Evolutionary conservation across 2,113 vertebrate species (phyloP), one percentile per base, ranked within the genome.

Genomic region (Stigmatopora argus): DNA sequence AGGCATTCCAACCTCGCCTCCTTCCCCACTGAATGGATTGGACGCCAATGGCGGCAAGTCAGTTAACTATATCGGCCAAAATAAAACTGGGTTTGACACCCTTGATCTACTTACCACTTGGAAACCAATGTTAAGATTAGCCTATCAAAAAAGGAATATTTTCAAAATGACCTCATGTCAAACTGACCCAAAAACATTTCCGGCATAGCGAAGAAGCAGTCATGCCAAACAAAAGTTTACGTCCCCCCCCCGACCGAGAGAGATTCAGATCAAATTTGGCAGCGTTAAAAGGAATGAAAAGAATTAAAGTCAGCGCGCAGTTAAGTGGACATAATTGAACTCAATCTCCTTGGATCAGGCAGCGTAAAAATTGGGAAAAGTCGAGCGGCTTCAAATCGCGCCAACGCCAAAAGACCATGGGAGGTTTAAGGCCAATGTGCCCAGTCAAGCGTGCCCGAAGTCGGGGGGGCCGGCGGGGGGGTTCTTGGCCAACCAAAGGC

Each of bases 1-100:
- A 84, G 85, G 87, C 87, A 86, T 89, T 90, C 81, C 81, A 80
- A 70, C 60, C 70, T 76, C 63, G 69, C 65, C 18, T 62, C 70
- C 69, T 31, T 31, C 3, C 26, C 26, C 26, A 31, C 26, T 31
- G 3, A 31, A 31, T 31, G 26, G 26, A 31, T 31, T 31, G 26
- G 26, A 31, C 26, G 26, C 26, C 26, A 31, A 31, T 31, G 1
- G 26, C 26, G 26, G 2, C 26, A 31, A 31, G 26, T 31, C 26
- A 31, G 1, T 31, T 31, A 3, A 3, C 26, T n/a, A n/a, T n/a
- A n/a, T n/a, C n/a, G n/a, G n/a, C 26, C 26, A 31, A 31, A 31
- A 31, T 2, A 2, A 31, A 31, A 31, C 26, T 31, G 3, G 26
- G 2, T 31, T 31, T 1, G 26, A 31, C 26, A 31, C 26, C 26